Evolutionary conservation across 2,113 vertebrate genomes (phyloP), one percentile per base, ranked within the genome.

Genomic region (Morone saxatilis): DNA sequence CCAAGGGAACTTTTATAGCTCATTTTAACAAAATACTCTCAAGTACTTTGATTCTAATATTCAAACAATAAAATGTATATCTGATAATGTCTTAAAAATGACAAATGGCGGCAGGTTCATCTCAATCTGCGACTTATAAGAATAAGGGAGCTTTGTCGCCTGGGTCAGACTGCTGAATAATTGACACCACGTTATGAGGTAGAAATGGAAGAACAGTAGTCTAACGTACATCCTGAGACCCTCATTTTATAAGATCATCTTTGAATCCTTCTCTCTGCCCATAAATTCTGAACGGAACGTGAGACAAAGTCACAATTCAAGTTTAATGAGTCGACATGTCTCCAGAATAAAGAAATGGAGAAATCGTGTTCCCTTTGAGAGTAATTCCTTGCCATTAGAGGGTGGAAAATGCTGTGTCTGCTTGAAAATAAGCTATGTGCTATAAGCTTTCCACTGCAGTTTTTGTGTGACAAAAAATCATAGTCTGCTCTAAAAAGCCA

Each of bases 321-420:
- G 54, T 90, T 93, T 90, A 88, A 92, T 90, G 86, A 93, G 90
- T 76, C n/a, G 65, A 88, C 83, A 84, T 88, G 83, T 91, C 86
- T 88, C 69, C 63, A 45, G 72, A 78, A 88, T 74, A 67, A 88
- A 88, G 77, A 86, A 84, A 91, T 87, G 82, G 82, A 86, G 75
- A 73, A 91, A 74, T 7, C 43, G 36, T 85, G 86, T 84, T 90
- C 70, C 80, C 78, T 63, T 22, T 84, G 68, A 87, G 77, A 87
- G 69, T 67, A 78, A 76, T 78, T 85, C 71, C 38, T 54, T 8
- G 62, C 74, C 77, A 86, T 89, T 88, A 80, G 45, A 60, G 61
- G 76, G 48, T 40, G 38, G 56, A 79, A 71, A 86, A 62, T 69
- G 61, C 72, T 40, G 80, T 8, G 61, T 86, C 78, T 82, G 83